Percentiles rank a stretch among this genome's conserved stretches.
Evolutionary conservation across 1,140 invertebrate species (phyloP).

Genomic region (Caenorhabditis briggsae): DNA sequence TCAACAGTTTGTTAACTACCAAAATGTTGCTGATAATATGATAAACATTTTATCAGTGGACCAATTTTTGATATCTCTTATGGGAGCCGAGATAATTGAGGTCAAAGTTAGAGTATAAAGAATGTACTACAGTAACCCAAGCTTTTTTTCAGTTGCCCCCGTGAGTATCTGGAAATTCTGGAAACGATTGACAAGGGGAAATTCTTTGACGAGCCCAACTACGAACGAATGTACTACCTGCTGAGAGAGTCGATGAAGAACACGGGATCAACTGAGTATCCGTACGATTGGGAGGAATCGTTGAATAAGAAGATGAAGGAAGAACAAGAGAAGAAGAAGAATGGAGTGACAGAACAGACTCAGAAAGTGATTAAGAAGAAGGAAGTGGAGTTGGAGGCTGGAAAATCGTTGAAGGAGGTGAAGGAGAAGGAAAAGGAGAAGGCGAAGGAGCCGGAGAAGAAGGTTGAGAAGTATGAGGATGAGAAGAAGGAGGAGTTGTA

Average conservation of each 20-base stretch:
- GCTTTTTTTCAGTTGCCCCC: slow-evolving; percentile 55
- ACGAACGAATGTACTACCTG: slow-evolving; percentile 52
- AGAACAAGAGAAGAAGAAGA: slow-evolving; percentile 47
- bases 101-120: no score
- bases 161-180: slow-evolving; percentile 61
- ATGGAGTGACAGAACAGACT: neutral
- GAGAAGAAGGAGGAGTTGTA: slow-evolving; percentile 51
- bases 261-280: slow-evolving; percentile 44
- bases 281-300: slow-evolving; percentile 60
- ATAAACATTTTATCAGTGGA: no score
- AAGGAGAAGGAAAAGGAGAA: slow-evolving; percentile 50
- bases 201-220: slow-evolving; percentile 68
- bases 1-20: no score
- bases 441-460: slow-evolving; percentile 42
- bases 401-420: slow-evolving; percentile 12
- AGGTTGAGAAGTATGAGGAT: slow-evolving; percentile 26
- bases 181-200: slow-evolving; percentile 56
- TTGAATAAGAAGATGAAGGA: slow-evolving; percentile 57
- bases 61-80: no score
- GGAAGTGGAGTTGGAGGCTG: slow-evolving; percentile 8
- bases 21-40: no score
- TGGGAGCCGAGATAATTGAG: no score
- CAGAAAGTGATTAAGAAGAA: slow-evolving; percentile 45
- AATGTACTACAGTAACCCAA: neutral
- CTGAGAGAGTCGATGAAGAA: slow-evolving; percentile 51